Conservation (phyloP, 92 coral and sea anemone genomes). For the Heteractis magnifica region DNA sequence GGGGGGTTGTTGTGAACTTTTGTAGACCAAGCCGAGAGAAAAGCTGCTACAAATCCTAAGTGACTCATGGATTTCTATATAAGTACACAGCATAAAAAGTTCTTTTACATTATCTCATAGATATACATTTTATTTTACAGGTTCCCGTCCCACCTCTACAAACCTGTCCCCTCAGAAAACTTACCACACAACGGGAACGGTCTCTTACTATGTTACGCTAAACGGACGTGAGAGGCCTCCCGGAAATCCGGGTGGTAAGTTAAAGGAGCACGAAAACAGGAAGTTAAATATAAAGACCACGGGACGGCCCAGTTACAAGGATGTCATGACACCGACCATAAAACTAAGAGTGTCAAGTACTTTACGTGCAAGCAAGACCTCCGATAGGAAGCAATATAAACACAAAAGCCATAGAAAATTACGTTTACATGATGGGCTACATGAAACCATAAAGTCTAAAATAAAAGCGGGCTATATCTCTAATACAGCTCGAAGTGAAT, state of each 20-base stretch:
- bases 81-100: too few relatives aligned
- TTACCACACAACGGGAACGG: conserved; percentile 82
- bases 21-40: too few relatives aligned
- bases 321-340: not conserved
- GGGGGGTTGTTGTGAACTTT: too few relatives aligned
- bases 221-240: conserved; percentile 94
- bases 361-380: not conserved
- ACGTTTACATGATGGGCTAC: not conserved
- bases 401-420: not conserved
- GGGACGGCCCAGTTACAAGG: conserved; percentile 6
- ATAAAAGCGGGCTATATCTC: not conserved
- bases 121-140: conserved; percentile 8
- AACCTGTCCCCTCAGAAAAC: conserved; percentile 43
- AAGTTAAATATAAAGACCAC: not conserved
- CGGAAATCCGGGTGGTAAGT: conserved; percentile 49
- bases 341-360: not conserved
- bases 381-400: not conserved
- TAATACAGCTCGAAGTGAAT: not conserved
- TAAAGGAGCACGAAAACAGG: not conserved
- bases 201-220: conserved; percentile 99
- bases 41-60: too few relatives aligned
- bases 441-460: not conserved
- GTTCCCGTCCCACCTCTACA: not conserved
- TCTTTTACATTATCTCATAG: not conserved
- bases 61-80: too few relatives aligned